These are phyloP conservation scores for Rattus rattus DNA, from an alignment of 2,113 vertebrate species.

Conservation along the genomic window DNA sequence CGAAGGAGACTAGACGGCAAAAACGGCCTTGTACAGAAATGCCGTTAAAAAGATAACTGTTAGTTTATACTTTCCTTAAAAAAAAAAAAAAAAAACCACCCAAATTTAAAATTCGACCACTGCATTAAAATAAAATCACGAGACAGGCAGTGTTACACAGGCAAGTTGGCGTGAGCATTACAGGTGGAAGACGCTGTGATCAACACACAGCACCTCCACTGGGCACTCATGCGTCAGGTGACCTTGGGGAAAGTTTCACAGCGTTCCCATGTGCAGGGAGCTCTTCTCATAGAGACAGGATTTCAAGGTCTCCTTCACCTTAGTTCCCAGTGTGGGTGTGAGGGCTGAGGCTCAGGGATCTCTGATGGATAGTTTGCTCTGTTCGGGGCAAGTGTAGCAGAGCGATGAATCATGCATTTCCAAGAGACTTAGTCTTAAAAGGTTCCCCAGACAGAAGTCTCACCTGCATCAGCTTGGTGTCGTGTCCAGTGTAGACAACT, in stretches of 20 bases:
- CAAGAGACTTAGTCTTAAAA: neutral
- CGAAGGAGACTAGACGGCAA: neutral
- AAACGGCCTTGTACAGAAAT: neutral
- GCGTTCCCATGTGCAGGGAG: neutral
- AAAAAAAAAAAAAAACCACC: neutral
- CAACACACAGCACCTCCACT: neutral
- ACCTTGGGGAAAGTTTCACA: neutral
- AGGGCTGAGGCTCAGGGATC: neutral
- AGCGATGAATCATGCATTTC: neutral
- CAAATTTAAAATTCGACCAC: neutral
- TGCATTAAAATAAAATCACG: constrained; percentile 20
- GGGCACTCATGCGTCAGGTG: fast-evolving
- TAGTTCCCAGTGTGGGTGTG: neutral
- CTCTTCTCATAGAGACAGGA: neutral
- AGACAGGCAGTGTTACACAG: neutral
- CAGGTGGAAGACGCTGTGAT: neutral
- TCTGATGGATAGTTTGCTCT: neutral
- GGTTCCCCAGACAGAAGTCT: constrained; percentile 52
- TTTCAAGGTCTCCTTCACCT: neutral
- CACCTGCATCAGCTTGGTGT: constrained; percentile 99
- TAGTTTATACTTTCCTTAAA: neutral
- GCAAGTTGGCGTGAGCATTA: neutral
- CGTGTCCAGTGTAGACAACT: constrained; percentile 98
- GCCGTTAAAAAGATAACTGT: neutral
- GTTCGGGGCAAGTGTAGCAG: neutral